phyloP scores from a whole-genome alignment of 2,888 invertebrate species.

The Leucophenga montana region DNA sequence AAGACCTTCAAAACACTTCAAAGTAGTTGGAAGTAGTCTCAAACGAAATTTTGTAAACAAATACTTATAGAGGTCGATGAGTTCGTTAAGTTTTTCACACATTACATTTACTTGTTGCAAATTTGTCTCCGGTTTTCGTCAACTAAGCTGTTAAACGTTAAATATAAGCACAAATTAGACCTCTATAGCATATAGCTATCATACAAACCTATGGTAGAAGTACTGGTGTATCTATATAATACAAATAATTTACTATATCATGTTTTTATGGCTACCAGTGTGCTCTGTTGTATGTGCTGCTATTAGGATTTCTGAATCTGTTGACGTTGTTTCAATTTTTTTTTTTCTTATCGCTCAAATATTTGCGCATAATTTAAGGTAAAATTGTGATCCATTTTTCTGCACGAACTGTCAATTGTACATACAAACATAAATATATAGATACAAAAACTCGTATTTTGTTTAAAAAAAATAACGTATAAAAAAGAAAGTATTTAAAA shows the following conservation, averaged over 20 bases:
- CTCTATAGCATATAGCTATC: no score
- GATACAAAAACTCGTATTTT: not conserved
- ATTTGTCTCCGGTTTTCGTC: no score
- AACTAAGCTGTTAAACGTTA: no score
- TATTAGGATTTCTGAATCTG: not conserved
- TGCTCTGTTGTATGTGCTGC: not conserved
- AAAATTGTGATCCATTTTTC: not conserved
- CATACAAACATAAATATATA: not conserved
- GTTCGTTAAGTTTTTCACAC: no score
- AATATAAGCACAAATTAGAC: no score
- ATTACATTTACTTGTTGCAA: no score
- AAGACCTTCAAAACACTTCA: no score
- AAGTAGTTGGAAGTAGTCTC: no score
- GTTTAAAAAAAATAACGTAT: not conserved
- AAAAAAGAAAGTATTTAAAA: not conserved
- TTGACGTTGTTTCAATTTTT: not conserved
- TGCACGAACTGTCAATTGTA: not conserved
- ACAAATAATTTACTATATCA: not conserved
- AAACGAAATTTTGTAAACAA: no score
- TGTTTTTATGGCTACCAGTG: not conserved
- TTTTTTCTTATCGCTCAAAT: slow-evolving; percentile 15
- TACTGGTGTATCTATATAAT: no score
- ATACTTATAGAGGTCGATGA: no score
- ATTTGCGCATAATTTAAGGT: slow-evolving; percentile 22
- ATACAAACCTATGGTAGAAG: no score